A percentile compares a stretch with the other conserved stretches of the same genome.
These are phyloP conservation scores for Oophaga sylvatica DNA, from an alignment of 2,797 vertebrate species.

Conservation along the genomic window DNA sequence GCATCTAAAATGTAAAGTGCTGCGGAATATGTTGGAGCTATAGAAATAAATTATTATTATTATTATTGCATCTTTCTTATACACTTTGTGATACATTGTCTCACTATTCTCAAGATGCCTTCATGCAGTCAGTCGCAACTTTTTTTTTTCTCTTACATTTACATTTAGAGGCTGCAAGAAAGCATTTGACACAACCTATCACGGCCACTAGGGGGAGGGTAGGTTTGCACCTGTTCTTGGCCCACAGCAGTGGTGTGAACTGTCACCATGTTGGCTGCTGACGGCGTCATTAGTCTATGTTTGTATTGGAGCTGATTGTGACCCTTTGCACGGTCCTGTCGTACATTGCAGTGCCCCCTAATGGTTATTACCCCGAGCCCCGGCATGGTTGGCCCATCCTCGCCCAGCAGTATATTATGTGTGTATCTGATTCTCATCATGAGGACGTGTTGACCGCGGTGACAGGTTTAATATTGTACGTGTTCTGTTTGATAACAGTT, in stretches of 20 bases:
- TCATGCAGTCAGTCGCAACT: too few species aligned
- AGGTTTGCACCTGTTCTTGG: not conserved
- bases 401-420: not conserved
- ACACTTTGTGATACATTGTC: too few species aligned
- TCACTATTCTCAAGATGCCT: too few species aligned
- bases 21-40: too few species aligned
- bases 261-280: too few species aligned
- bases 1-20: too few species aligned
- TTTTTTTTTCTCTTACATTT: too few species aligned
- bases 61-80: too few species aligned
- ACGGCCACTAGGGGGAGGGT: not conserved
- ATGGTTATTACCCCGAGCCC: not conserved
- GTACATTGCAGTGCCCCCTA: not conserved
- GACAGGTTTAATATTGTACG: constrained; percentile 34
- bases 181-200: not conserved
- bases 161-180: too few species aligned
- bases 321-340: not conserved
- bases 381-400: not conserved
- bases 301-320: not conserved
- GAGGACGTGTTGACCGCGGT: not conserved
- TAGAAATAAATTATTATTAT: too few species aligned
- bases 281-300: not conserved
- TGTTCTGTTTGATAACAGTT: constrained; percentile 18
- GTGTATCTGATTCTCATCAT: not conserved
- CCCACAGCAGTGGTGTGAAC: not conserved